Base-by-base conservation (phyloP, 2,888 invertebrate species). In the Platycheirus albimanus region DNA sequence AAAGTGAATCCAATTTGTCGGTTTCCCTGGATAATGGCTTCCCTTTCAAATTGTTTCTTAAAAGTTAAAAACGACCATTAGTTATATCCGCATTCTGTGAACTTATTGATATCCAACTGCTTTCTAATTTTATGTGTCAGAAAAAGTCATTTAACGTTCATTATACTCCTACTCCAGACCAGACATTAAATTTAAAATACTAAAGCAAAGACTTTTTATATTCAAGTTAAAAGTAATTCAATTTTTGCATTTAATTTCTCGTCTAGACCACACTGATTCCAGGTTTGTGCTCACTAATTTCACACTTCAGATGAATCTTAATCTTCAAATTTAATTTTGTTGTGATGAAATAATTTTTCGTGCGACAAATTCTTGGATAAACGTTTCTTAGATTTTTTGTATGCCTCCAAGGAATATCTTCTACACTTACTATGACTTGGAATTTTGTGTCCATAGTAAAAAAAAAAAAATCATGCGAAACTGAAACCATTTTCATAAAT, bases 191-290 rank as follows among this genome's bases (percentile, higher is more conserved):
- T n/a, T n/a, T n/a, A n/a, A n/a, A n/a, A n/a, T n/a, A n/a, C n/a
- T n/a, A n/a, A n/a, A n/a, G n/a, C n/a, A n/a, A n/a, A n/a, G n/a
- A n/a, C n/a, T n/a, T n/a, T n/a, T n/a, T n/a, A n/a, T n/a, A n/a
- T 33, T 8, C 30, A 4, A 8, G 30, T 33, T 6, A 33, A 33
- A 33, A 33, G 5, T 33, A 33, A 33, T 33, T 24, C 8, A 8
- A 33, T 33, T 33, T 33, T 28, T 41, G 17, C 49, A 63, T 33
- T 49, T 43, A 24, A 69, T 76, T 76, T 33, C 24, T 20, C 17
- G 80, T 81, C 80, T 81, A 81, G 76, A 81, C 80, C 47, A 52
- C 41, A n/a, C n/a, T n/a, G n/a, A n/a, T n/a, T n/a, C n/a, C n/a
- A n/a, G n/a, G n/a, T n/a, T n/a, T n/a, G n/a, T n/a, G n/a, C n/a